These are phyloP conservation scores for Trachemys scripta DNA, from an alignment of 2,113 vertebrate species.

Conservation along the genomic window DNA sequence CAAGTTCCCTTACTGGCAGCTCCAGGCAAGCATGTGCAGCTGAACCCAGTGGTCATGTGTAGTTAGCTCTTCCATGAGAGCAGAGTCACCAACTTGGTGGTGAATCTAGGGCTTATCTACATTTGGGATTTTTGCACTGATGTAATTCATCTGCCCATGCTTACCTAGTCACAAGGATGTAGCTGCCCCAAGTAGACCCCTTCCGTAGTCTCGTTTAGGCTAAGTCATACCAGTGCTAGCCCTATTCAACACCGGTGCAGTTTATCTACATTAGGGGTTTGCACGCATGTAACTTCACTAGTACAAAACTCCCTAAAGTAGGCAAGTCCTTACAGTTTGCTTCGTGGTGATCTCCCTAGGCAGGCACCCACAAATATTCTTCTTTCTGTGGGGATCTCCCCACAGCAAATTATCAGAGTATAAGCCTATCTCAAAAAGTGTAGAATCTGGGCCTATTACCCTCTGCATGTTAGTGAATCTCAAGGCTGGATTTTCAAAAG, in stretches of 20 bases:
- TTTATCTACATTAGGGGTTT: background rate
- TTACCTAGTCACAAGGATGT: rapidly evolving
- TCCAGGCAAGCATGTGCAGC: background rate
- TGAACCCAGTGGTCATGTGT: background rate
- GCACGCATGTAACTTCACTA: background rate
- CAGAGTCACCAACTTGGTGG: rapidly evolving
- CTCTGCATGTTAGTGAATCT: background rate
- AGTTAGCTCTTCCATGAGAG: rapidly evolving
- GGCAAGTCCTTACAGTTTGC: background rate
- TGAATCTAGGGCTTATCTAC: rapidly evolving
- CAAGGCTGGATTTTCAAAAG: background rate
- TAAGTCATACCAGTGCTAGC: rapidly evolving
- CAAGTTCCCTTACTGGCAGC: background rate
- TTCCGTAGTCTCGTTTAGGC: rapidly evolving
- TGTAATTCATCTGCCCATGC: background rate
- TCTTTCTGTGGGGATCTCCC: background rate
- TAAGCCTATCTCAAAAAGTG: background rate
- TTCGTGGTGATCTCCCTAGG: background rate
- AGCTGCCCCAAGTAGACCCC: rapidly evolving
- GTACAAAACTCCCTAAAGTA: background rate
- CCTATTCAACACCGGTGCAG: background rate
- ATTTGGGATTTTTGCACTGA: rapidly evolving
- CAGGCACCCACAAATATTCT: background rate
- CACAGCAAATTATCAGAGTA: rapidly evolving
- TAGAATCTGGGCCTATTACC: rapidly evolving